Evolutionary conservation across 2,113 vertebrate genomes (phyloP).

Genomic region (Verasper variegatus): DNA sequence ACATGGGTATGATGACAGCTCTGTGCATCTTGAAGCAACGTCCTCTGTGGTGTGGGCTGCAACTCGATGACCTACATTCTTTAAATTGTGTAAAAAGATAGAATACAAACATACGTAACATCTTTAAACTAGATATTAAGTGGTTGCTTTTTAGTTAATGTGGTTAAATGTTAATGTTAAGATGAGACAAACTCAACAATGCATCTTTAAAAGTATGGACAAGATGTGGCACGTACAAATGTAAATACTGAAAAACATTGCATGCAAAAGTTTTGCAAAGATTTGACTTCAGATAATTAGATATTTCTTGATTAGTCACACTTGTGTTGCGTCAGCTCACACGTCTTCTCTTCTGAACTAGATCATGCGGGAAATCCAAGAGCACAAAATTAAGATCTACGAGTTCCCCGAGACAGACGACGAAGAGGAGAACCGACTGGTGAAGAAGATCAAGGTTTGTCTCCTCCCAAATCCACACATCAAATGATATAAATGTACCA

Average conservation of each 20-base stretch:
- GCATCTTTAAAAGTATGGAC: no score
- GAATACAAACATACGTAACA: background rate
- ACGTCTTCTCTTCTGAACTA: conserved; percentile 60
- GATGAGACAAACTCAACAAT: no score
- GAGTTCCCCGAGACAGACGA: conserved; percentile 99
- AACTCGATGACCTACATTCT: background rate
- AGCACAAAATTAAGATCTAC: conserved; percentile 99
- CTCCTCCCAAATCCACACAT: background rate
- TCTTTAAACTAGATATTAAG: no score
- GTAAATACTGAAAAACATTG: no score
- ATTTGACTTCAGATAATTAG: background rate
- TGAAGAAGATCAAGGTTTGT: conserved; percentile 96
- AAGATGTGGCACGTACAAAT: no score
- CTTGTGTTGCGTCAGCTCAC: no score
- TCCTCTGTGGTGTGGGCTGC: background rate
- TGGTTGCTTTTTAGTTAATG: no score
- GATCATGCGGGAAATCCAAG: conserved; percentile 99
- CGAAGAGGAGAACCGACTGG: conserved; percentile 97
- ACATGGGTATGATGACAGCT: background rate
- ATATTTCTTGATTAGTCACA: background rate
- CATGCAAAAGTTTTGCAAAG: no score
- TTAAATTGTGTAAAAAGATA: background rate
- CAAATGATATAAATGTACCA: background rate
- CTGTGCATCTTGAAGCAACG: no score
- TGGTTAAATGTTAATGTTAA: no score